Conservation (phyloP, 2,113 vertebrate species). For the Dasypus novemcinctus region DNA sequence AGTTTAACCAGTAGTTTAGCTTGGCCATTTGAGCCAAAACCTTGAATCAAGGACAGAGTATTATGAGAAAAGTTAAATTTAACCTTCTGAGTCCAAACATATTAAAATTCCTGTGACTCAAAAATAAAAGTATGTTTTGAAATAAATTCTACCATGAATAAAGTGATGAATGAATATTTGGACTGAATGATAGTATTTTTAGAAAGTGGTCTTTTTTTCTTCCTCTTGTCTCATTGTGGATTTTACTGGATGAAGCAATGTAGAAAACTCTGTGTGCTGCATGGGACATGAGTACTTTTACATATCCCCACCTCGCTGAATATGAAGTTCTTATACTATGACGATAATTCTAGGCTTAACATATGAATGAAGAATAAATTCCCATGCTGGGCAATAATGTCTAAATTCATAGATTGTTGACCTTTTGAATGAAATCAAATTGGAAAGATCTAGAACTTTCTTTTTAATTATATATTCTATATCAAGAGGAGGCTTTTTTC, state of each 20-base stretch:
- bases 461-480: not conserved
- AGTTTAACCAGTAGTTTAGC: not conserved
- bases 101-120: slow-evolving; percentile 37
- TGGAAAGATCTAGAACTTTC: not conserved
- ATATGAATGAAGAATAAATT: slow-evolving; percentile 18
- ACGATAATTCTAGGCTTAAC: slow-evolving; percentile 30
- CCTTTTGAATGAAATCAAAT: slow-evolving; percentile 8
- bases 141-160: slow-evolving; percentile 52
- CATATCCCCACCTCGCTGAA: not conserved
- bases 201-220: not conserved
- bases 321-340: not conserved
- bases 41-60: not conserved
- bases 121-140: slow-evolving; percentile 56
- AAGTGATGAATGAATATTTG: slow-evolving; percentile 38
- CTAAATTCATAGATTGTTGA: slow-evolving; percentile 11
- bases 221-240: slow-evolving; percentile 15
- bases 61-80: slow-evolving; percentile 57
- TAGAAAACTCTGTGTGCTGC: not conserved
- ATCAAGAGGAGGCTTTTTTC: not conserved
- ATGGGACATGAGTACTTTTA: not conserved
- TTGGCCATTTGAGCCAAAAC: not conserved
- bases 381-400: not conserved
- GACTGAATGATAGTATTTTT: slow-evolving; percentile 53
- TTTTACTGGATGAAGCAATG: not conserved
- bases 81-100: slow-evolving; percentile 10